Evolutionary conservation across 2,888 invertebrate species (phyloP).

Genomic region (Chouioia cunea): DNA sequence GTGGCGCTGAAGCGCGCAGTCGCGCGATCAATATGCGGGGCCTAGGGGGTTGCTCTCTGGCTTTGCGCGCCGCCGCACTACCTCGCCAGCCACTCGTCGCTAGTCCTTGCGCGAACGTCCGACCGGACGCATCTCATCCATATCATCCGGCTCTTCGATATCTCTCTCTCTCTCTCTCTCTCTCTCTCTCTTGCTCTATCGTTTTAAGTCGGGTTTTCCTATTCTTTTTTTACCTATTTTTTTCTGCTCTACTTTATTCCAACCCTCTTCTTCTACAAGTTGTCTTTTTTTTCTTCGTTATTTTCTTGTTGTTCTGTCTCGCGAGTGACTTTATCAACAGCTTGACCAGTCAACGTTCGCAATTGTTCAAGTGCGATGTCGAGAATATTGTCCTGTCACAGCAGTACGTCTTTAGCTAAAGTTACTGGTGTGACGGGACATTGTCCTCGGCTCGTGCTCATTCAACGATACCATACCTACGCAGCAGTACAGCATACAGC

Average conservation of each 20-base stretch:
- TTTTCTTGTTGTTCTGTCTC: too few species aligned
- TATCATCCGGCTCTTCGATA: too few species aligned
- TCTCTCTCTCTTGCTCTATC: too few species aligned
- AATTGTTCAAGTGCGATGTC: constrained; percentile 69
- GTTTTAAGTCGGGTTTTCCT: too few species aligned
- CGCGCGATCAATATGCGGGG: constrained; percentile 42
- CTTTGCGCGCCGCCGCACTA: background rate
- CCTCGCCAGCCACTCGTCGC: background rate
- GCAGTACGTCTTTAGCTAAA: constrained; percentile 83
- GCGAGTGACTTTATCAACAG: background rate
- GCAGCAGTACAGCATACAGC: constrained; percentile 10
- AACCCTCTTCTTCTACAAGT: too few species aligned
- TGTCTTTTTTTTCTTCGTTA: too few species aligned
- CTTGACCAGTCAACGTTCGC: background rate
- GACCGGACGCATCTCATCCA: background rate
- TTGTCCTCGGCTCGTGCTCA: constrained; percentile 73
- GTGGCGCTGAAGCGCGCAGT: constrained; percentile 30
- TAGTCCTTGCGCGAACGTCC: constrained; percentile 38
- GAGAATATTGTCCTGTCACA: constrained; percentile 98
- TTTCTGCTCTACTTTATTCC: too few species aligned
- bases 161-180: background rate
- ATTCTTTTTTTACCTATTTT: too few species aligned
- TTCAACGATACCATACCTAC: constrained; percentile 14
- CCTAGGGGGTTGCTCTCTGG: constrained; percentile 6
- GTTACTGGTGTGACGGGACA: constrained; percentile 96